A percentile compares a stretch with the other conserved stretches of the same genome.
Evolutionary conservation across 2,797 vertebrate species (phyloP).

Genomic region (Acestrorhynchus altus): DNA sequence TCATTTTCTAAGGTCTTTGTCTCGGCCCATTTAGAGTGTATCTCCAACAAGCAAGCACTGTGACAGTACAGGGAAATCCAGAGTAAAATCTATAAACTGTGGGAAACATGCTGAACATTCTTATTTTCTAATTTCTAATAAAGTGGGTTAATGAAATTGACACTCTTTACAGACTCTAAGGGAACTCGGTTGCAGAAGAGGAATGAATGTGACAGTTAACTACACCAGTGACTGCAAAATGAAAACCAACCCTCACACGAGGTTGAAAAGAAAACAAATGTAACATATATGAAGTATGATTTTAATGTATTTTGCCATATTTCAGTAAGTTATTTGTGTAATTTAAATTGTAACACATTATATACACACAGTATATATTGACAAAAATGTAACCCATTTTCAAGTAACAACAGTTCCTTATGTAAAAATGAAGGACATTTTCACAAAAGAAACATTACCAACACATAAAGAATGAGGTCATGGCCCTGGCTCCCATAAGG

Average conservation of each 20-base stretch:
- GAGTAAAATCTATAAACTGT: neutral
- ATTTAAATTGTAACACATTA: neutral
- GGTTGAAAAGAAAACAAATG: neutral
- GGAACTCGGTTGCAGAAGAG: neutral
- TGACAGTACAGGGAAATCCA: slow-evolving; percentile 41
- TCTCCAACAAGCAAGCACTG: slow-evolving; percentile 27
- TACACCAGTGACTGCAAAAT: neutral
- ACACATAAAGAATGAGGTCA: slow-evolving; percentile 41
- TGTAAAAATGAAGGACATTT: neutral
- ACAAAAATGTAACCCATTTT: neutral
- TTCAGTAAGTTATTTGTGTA: too few species aligned
- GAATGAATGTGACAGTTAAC: neutral
- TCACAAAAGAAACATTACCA: slow-evolving; percentile 42
- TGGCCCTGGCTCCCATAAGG: slow-evolving; percentile 25
- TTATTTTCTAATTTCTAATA: slow-evolving; percentile 6
- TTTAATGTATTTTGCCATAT: too few species aligned
- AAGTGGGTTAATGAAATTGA: slow-evolving; percentile 7
- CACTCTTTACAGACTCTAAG: neutral
- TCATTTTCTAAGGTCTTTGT: slow-evolving; percentile 57
- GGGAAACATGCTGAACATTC: neutral
- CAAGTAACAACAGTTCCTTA: neutral
- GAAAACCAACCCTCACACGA: too few species aligned
- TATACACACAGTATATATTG: too few species aligned
- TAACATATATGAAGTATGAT: too few species aligned
- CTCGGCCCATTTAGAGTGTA: slow-evolving; percentile 52